These are phyloP conservation scores for Pemphigus obesinymphae DNA, from an alignment of 1,140 invertebrate genomes.

Conservation along the genomic window DNA sequence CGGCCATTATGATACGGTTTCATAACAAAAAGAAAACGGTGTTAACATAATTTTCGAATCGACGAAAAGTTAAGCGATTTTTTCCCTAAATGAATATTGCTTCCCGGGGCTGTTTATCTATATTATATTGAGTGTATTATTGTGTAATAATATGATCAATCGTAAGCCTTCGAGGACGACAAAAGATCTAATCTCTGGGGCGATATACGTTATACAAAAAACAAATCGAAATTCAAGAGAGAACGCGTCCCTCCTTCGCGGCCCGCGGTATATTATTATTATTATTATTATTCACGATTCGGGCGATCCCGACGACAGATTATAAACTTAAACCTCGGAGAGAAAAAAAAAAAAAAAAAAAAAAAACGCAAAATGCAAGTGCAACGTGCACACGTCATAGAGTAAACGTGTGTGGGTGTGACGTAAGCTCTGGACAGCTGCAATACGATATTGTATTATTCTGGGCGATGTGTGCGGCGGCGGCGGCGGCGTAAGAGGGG, in stretches of 20 bases:
- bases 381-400: background rate
- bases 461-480: constrained; percentile 5
- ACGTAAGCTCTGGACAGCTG: constrained; percentile 38
- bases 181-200: background rate
- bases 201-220: background rate
- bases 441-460: constrained; percentile 6
- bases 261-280: background rate
- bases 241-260: too few species aligned
- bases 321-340: constrained; percentile 32
- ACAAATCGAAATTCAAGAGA: constrained; percentile 12
- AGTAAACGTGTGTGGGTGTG: constrained; percentile 4
- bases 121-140: background rate
- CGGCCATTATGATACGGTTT: too few species aligned
- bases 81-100: background rate
- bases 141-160: background rate
- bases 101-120: background rate
- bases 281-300: background rate
- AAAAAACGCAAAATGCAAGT: background rate
- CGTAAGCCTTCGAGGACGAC: background rate
- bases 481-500: background rate
- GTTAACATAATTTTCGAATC: background rate
- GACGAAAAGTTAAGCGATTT: background rate
- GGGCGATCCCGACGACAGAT: constrained; percentile 1
- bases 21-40: background rate
- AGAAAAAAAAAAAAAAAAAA: too few species aligned